phyloP scores from a whole-genome alignment of 2,113 vertebrate genomes.

The Pseudopodoces humilis region DNA sequence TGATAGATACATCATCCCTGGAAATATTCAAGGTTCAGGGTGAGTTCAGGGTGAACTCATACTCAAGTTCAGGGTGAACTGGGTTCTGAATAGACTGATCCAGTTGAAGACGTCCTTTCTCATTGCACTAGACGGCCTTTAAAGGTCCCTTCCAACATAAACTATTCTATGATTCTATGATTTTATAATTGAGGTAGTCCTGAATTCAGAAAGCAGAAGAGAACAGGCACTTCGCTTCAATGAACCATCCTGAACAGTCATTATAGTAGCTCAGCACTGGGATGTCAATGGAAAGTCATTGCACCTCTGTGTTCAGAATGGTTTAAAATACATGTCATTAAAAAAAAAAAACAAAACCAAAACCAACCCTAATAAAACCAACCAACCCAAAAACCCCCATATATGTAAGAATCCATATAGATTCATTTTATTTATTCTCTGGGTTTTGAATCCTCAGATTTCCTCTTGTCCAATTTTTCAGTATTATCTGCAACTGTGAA shows the following conservation, averaged over 20 bases:
- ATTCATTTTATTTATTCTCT: background rate
- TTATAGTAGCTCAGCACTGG: background rate
- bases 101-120: background rate
- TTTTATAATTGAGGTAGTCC: background rate
- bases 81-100: background rate
- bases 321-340: background rate
- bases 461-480: background rate
- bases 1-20: background rate
- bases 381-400: fast-evolving
- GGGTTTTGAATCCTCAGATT: background rate
- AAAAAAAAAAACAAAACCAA: background rate
- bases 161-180: background rate
- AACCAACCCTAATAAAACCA: background rate
- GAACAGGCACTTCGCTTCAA: background rate
- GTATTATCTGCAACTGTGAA: background rate
- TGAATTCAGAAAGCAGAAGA: background rate
- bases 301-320: background rate
- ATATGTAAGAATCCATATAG: background rate
- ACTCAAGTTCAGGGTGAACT: background rate
- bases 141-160: background rate
- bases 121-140: background rate
- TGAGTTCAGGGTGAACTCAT: background rate
- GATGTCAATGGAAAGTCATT: background rate
- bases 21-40: background rate
- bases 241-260: background rate